Evolutionary conservation across 1,140 invertebrate species (phyloP).

Genomic region (Heliconius himera): DNA sequence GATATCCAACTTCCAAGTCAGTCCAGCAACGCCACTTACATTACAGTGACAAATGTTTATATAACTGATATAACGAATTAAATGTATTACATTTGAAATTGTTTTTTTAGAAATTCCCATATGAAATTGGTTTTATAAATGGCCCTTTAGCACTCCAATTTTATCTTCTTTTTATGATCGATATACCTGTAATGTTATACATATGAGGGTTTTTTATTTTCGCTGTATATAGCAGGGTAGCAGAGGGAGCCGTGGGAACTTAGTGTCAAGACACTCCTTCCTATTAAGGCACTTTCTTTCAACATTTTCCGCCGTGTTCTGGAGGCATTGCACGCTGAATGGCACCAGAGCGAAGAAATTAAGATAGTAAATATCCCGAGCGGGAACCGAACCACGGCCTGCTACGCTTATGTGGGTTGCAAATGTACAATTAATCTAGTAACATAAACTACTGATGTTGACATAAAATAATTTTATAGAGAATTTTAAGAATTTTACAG

Average conservation of each 20-base stretch:
- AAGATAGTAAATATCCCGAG: too few species aligned
- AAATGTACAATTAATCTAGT: neutral
- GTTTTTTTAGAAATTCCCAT: neutral
- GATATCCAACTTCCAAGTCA: conserved; percentile 43
- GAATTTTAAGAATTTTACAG: too few species aligned
- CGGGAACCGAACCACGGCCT: too few species aligned
- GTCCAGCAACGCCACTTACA: conserved; percentile 30
- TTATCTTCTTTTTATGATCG: too few species aligned
- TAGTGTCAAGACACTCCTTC: too few species aligned
- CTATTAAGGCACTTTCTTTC: too few species aligned
- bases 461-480: neutral
- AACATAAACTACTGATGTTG: neutral
- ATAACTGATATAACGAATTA: neutral
- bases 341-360: too few species aligned
- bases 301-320: too few species aligned
- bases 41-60: conserved; percentile 25
- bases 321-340: too few species aligned
- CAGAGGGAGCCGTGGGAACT: too few species aligned
- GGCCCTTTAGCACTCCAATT: neutral
- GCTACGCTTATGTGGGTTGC: neutral
- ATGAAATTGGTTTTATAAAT: neutral
- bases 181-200: neutral
- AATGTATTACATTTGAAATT: neutral
- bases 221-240: too few species aligned
- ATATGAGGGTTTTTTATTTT: neutral